Base-by-base conservation (phyloP, 2,888 invertebrate genomes). In the Sepiola atlantica region DNA sequence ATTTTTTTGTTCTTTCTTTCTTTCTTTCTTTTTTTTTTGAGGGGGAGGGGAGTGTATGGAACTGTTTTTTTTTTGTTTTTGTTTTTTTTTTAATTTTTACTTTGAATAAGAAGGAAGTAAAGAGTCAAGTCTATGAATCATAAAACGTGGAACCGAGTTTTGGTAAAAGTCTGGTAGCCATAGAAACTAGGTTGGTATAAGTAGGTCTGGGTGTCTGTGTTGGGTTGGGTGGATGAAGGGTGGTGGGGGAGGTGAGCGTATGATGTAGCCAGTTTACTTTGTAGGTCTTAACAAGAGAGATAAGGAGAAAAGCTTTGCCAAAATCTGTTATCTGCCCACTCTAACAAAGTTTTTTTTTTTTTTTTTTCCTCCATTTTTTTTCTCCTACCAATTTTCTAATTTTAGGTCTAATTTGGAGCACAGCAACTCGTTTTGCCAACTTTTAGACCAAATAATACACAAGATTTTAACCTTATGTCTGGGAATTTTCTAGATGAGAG, bases 271-370 rank as follows among this genome's bases (percentile, higher is more conserved):
- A 77, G 32, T 77, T 32, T n/a, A 77, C n/a, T 77, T 16, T 14
- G 77, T 32, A 77, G 32, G 77, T 20, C 77, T 77, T 77, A n/a
- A 20, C 77, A 77, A 77, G 77, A 24, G 16, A 77, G 77, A 77
- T 77, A 77, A 77, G n/a, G 77, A 77, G 77, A 14, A 77, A 77
- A n/a, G 77, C 77, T 77, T 77, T n/a, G 77, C 77, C 77, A 77
- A 77, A 77, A 77, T n/a, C 77, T 77, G n/a, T 77, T 77, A 77
- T 77, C 77, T 77, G 16, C 77, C 32, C n/a, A 77, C 77, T n/a
- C 77, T 28, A n/a, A 77, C 77, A 12, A n/a, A 77, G 21, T 55
- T 16, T 55, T 55, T 55, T 55, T 2, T n/a, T 77, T 77, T 77
- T 77, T n/a, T n/a, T 77, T 77, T 77, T 14, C 28, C 24, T 28